Evolutionary conservation across 1,140 invertebrate genomes (phyloP).

Genomic region (Hetaerina americana): DNA sequence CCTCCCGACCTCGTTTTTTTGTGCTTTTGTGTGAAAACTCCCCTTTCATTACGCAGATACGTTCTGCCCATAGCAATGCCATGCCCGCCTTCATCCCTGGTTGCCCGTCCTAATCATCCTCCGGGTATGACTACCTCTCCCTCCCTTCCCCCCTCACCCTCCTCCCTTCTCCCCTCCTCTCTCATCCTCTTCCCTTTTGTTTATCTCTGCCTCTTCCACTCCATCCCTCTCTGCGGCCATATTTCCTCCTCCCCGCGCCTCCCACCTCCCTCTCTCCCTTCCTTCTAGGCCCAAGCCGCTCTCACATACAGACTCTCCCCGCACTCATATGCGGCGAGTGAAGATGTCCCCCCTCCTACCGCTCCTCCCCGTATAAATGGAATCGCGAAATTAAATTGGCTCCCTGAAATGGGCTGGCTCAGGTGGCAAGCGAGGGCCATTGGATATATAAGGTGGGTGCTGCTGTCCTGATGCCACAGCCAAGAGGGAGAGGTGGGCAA

Average conservation of each 20-base stretch:
- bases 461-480: neutral
- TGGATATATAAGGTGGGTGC: neutral
- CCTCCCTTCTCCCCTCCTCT: neutral
- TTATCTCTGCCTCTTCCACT: too few species aligned
- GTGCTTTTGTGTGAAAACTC: too few species aligned
- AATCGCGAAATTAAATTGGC: neutral
- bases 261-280: neutral
- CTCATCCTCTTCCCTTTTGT: too few species aligned
- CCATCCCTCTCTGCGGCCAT: neutral
- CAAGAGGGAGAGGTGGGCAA: neutral
- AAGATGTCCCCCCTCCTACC: too few species aligned
- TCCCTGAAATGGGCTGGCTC: neutral
- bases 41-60: too few species aligned
- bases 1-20: too few species aligned
- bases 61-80: too few species aligned
- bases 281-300: too few species aligned
- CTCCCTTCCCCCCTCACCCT: neutral
- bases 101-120: too few species aligned
- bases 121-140: too few species aligned
- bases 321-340: neutral
- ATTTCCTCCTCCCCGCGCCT: neutral
- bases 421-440: neutral
- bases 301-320: neutral
- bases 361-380: neutral
- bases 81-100: too few species aligned